Conservation (phyloP, 1,140 invertebrate genomes). For the Periplaneta americana region DNA sequence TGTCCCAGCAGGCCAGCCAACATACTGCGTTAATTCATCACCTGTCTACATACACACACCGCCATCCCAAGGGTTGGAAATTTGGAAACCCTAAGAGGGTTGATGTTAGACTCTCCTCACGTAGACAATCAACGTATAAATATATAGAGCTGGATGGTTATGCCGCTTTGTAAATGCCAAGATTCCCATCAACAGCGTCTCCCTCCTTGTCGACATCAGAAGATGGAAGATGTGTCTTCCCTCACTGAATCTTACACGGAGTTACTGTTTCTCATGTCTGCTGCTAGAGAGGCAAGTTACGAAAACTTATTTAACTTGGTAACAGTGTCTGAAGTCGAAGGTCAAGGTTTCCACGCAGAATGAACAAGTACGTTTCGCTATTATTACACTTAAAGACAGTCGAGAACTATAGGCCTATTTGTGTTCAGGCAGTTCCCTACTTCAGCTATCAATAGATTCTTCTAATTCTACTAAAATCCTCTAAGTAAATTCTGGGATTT, state of each 20-base stretch:
- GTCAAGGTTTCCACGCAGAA: too few species aligned
- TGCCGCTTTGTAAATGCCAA: background rate
- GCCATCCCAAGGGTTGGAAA: background rate
- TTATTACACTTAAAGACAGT: too few species aligned
- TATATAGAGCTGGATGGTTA: background rate
- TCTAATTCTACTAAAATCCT: too few species aligned
- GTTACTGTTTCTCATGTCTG: too few species aligned
- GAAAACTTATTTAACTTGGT: too few species aligned
- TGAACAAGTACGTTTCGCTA: too few species aligned
- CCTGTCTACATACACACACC: background rate
- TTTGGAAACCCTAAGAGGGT: background rate
- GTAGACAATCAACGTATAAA: background rate
- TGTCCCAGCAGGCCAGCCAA: background rate
- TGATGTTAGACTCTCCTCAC: background rate
- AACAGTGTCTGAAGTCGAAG: too few species aligned
- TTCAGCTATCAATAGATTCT: too few species aligned
- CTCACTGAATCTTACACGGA: background rate
- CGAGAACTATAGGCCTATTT: too few species aligned
- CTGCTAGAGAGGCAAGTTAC: too few species aligned
- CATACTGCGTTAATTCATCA: background rate
- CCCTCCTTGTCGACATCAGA: background rate
- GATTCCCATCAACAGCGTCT: background rate
- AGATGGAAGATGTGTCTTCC: background rate
- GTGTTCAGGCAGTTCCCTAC: too few species aligned
- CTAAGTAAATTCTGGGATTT: too few species aligned